Evolutionary conservation across 2,797 vertebrate genomes (phyloP), one percentile per base, ranked within the genome.

Genomic region (Dendrocincla fuliginosa): DNA sequence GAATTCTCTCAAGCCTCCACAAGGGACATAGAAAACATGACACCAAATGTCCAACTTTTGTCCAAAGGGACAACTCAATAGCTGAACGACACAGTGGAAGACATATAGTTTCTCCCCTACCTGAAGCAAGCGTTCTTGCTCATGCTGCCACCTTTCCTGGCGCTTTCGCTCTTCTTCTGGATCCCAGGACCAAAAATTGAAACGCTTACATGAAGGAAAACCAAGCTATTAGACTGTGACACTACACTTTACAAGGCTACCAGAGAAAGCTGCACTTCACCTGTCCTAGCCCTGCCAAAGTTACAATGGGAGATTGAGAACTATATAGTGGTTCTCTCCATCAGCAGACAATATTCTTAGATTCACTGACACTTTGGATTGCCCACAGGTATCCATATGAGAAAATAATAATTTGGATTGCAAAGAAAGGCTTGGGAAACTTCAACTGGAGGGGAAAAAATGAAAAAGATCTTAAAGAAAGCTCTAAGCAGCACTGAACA

Each of bases 51-150:
- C 16, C 47, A 56, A 6, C 14, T 74, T 86, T 27, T 60, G 47
- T 59, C 50, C 53, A 56, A 77, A 92, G 53, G 32, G 61, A 71
- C 41, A 85, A 50, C 35, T 35, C 18, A 47, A 71, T n/a, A 63
- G 25, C 22, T 74, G 50, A 90, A 56, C 23, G 33, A 71, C 22
- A 27, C 2, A 4, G 44, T 78, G 35, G 42, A 79, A 91, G 33
- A 65, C 33, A 57, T 0, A 14, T 3, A 75, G 49, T 16, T 67
- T 53, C 65, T 49, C 24, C n/a, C 59, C 32, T 98, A 99, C 99
- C 99, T 99, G 99, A 96, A 99, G 99, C 96, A 99, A 96, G 87
- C 98, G 99, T 70, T 99, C 99, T 97, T 99, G 99, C 95, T 99
- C 99, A 93, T 98, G 98, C 96, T 99, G 99, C 99, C 99, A 99